These are phyloP conservation scores for Grammomys surdaster DNA, from an alignment of 2,113 vertebrate genomes.

Conservation along the genomic window DNA sequence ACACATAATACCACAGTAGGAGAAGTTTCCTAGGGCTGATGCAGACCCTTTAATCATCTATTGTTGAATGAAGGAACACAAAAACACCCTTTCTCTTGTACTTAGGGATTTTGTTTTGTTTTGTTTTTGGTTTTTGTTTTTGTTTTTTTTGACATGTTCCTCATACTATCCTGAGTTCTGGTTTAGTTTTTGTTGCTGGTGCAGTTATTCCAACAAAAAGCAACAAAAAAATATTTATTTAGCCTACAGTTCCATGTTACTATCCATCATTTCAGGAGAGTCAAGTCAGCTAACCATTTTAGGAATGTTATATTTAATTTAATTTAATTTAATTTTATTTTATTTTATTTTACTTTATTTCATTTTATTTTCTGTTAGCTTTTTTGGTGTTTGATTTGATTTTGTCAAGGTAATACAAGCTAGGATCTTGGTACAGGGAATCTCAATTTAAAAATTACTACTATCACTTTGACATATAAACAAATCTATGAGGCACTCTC, in stretches of 20 bases:
- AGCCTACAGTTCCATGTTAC: not conserved
- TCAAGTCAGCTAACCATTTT: not conserved
- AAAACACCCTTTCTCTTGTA: not conserved
- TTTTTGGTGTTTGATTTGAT: not conserved
- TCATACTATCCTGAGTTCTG: not conserved
- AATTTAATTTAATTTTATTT: too few species aligned
- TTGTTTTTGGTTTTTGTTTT: too few species aligned
- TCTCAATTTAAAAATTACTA: not conserved
- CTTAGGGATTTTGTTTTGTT: not conserved
- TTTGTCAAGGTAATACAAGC: not conserved
- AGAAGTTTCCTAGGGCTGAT: not conserved
- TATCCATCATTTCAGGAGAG: not conserved
- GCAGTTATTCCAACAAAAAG: not conserved
- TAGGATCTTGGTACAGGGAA: not conserved
- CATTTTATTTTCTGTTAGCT: not conserved
- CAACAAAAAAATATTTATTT: not conserved
- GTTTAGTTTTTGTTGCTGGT: not conserved
- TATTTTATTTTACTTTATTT: too few species aligned
- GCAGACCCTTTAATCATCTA: conserved; percentile 2
- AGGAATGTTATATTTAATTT: not conserved
- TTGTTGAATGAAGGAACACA: not conserved
- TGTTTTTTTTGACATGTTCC: not conserved
- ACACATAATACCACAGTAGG: not conserved
- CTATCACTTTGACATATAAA: not conserved
- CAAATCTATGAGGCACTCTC: not conserved